A percentile compares a stretch with the other conserved stretches of the same genome.
Conservation (phyloP, 30 jellyfish, hydroid and myxozoan species). For the Morbakka virulenta region DNA sequence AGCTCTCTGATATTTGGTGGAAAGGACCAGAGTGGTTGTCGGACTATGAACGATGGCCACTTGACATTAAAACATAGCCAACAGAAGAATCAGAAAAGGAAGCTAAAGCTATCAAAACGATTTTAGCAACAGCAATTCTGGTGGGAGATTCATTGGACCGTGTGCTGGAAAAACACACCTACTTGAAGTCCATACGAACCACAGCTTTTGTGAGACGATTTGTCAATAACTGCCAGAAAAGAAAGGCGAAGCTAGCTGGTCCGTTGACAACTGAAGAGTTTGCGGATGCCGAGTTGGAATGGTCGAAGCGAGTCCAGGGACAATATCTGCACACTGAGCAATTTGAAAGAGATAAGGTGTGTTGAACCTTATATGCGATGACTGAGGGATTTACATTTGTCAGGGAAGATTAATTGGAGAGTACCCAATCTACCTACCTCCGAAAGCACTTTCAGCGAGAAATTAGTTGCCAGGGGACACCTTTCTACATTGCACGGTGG, state of each 20-base stretch:
- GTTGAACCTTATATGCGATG: slow-evolving; percentile 7
- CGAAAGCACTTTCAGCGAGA: no score
- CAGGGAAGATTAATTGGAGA: neutral
- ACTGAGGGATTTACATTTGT: neutral
- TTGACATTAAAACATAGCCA: slow-evolving; percentile 16
- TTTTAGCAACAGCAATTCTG: slow-evolving; percentile 18
- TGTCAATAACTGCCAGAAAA: slow-evolving; percentile 22
- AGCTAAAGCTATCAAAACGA: slow-evolving; percentile 37
- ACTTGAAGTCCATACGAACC: slow-evolving; percentile 20
- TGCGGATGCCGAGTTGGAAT: no score
- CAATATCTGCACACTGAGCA: no score
- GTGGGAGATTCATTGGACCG: neutral
- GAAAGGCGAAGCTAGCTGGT: slow-evolving; percentile 10
- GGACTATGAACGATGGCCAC: slow-evolving; percentile 36
- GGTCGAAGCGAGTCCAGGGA: no score
- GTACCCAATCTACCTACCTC: neutral
- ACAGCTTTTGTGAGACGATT: no score
- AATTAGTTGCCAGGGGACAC: neutral
- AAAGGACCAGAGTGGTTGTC: slow-evolving; percentile 56
- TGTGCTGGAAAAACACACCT: slow-evolving; percentile 1
- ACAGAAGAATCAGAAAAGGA: slow-evolving; percentile 40
- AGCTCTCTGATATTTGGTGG: slow-evolving; percentile 20
- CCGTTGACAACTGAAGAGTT: no score
- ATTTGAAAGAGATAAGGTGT: slow-evolving; percentile 4
- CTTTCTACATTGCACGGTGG: neutral